Conservation (phyloP, 2,888 invertebrate species). For the Lepidonotus clava region DNA sequence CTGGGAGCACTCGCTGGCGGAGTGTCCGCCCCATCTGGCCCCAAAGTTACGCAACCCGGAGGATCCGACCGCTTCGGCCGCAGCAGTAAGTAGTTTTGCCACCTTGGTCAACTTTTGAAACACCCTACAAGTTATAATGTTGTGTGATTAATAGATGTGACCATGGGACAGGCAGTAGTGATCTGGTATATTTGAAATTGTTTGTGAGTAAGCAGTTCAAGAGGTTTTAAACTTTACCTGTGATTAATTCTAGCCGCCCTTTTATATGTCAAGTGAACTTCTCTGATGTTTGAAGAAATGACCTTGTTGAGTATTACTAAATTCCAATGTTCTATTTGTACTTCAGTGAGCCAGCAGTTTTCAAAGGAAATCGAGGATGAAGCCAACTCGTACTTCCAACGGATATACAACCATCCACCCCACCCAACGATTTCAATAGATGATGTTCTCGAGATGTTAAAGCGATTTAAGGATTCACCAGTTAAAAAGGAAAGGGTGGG, state of each 20-base stretch:
- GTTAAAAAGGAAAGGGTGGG: conserved; percentile 89
- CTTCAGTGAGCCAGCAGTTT: conserved; percentile 83
- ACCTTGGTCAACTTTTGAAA: too few species aligned
- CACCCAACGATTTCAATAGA: conserved; percentile 90
- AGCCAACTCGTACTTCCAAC: conserved; percentile 98
- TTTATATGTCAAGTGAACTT: too few species aligned
- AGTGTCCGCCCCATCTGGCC: neutral
- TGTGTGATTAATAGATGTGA: too few species aligned
- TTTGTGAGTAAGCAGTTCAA: too few species aligned
- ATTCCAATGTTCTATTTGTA: too few species aligned
- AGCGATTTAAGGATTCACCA: conserved; percentile 95
- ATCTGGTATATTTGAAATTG: too few species aligned
- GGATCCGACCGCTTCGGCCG: conserved; percentile 25
- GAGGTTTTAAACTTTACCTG: too few species aligned
- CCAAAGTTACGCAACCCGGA: neutral
- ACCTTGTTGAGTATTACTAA: too few species aligned
- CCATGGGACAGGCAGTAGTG: too few species aligned
- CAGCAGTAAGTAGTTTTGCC: conserved; percentile 25
- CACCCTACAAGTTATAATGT: too few species aligned
- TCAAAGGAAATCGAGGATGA: conserved; percentile 99
- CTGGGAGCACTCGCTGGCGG: neutral
- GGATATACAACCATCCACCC: conserved; percentile 97
- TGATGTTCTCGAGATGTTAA: conserved; percentile 93
- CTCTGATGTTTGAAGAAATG: too few species aligned
- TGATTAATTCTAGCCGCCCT: too few species aligned